Percentiles rank a stretch among this genome's conserved stretches.
These are phyloP conservation scores for Tylochromis polylepis DNA, from an alignment of 2,113 vertebrate genomes.

Conservation along the genomic window DNA sequence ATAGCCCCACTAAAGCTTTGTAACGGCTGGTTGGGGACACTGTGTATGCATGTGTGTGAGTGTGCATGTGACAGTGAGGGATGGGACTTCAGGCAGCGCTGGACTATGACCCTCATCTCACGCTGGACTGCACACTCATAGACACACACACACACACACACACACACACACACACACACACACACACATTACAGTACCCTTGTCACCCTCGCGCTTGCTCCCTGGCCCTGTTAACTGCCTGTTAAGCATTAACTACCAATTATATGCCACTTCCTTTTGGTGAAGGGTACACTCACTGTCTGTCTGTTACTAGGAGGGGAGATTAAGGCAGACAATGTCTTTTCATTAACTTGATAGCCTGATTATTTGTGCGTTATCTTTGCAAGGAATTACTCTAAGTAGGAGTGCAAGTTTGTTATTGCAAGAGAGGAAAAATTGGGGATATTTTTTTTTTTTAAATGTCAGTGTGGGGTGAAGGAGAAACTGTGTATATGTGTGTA, in stretches of 20 bases:
- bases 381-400: not conserved
- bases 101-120: constrained; percentile 45
- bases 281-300: constrained; percentile 35
- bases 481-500: not conserved
- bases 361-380: constrained; percentile 5
- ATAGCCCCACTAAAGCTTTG: constrained; percentile 27
- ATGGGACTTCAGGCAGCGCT: constrained; percentile 16
- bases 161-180: not conserved
- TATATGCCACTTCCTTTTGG: constrained; percentile 43
- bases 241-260: constrained; percentile 65
- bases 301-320: not conserved
- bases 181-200: not conserved
- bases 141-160: not conserved
- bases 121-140: constrained; percentile 4
- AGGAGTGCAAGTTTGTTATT: not conserved
- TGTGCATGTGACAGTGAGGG: constrained; percentile 15
- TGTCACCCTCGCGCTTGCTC: not conserved
- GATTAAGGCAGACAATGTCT: constrained; percentile 7
- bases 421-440: not conserved
- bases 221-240: constrained; percentile 24
- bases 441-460: not conserved
- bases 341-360: constrained; percentile 29
- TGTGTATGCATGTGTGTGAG: not conserved
- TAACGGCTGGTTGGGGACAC: constrained; percentile 24
- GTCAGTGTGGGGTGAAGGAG: not conserved